Evolutionary conservation across 2,797 vertebrate genomes (phyloP).

Genomic region (Crax fasciolata): DNA sequence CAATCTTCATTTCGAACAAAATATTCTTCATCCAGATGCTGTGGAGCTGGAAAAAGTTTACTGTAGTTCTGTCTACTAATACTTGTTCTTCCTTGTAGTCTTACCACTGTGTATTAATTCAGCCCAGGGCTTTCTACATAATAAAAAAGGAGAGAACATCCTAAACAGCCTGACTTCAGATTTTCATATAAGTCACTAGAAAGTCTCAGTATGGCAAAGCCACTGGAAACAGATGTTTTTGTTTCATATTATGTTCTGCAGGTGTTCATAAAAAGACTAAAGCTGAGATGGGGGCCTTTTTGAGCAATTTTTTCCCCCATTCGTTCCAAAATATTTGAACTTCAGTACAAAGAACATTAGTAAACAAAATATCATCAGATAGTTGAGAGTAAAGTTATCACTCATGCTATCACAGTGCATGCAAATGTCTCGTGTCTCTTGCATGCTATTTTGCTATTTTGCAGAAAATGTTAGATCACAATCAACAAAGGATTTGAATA

Average conservation of each 20-base stretch:
- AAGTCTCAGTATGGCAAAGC: slow-evolving; percentile 13
- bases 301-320: background rate
- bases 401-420: slow-evolving; percentile 36
- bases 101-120: background rate
- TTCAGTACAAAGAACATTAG: slow-evolving; percentile 22
- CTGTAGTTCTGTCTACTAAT: background rate
- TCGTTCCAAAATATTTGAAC: slow-evolving; percentile 51
- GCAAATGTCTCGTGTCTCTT: slow-evolving; percentile 20
- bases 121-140: background rate
- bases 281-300: background rate
- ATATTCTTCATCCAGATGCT: background rate
- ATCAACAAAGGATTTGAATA: slow-evolving; percentile 55
- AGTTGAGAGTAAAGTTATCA: background rate
- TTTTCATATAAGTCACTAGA: background rate
- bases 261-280: slow-evolving; percentile 21
- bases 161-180: background rate
- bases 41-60: background rate
- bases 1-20: background rate
- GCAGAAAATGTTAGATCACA: slow-evolving; percentile 52
- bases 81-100: background rate
- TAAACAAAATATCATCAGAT: slow-evolving; percentile 51
- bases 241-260: slow-evolving; percentile 13
- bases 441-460: slow-evolving; percentile 44
- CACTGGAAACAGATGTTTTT: slow-evolving; percentile 47
- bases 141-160: background rate